phyloP scores from a whole-genome alignment of 2,113 vertebrate genomes.

The Laterallus jamaicensis region DNA sequence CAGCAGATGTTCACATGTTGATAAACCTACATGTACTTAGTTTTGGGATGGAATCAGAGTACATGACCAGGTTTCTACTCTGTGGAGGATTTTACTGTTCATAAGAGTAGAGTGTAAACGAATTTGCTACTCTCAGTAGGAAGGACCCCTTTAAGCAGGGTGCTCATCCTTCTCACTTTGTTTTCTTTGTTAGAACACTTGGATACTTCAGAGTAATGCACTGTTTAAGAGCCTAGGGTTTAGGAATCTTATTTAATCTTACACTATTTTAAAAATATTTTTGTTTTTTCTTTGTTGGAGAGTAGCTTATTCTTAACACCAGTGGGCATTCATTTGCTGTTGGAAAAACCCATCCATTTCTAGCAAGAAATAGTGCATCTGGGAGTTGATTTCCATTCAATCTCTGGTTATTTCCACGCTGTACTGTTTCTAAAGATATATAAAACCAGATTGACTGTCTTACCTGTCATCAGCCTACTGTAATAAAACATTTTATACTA shows the following conservation, averaged over 20 bases:
- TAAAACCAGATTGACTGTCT: neutral
- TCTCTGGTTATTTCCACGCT: neutral
- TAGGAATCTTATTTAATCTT: neutral
- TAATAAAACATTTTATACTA: neutral
- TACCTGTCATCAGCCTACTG: neutral
- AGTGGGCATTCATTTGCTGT: neutral
- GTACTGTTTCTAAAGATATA: neutral
- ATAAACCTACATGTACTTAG: neutral
- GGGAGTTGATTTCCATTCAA: neutral
- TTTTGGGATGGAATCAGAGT: neutral
- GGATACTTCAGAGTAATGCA: neutral
- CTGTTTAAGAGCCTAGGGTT: neutral
- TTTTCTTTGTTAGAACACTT: neutral
- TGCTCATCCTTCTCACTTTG: neutral
- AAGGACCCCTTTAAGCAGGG: neutral
- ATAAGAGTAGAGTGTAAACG: neutral
- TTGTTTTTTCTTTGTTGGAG: neutral
- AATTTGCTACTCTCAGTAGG: neutral
- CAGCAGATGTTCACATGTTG: neutral
- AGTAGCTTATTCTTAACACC: neutral
- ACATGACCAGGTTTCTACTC: neutral
- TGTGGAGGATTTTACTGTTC: fast-evolving
- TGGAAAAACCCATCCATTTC: neutral
- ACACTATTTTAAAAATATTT: neutral
- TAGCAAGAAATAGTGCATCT: neutral